Evolutionary conservation across 2,797 vertebrate genomes (phyloP).

Genomic region (Chiropotes sagulatus): DNA sequence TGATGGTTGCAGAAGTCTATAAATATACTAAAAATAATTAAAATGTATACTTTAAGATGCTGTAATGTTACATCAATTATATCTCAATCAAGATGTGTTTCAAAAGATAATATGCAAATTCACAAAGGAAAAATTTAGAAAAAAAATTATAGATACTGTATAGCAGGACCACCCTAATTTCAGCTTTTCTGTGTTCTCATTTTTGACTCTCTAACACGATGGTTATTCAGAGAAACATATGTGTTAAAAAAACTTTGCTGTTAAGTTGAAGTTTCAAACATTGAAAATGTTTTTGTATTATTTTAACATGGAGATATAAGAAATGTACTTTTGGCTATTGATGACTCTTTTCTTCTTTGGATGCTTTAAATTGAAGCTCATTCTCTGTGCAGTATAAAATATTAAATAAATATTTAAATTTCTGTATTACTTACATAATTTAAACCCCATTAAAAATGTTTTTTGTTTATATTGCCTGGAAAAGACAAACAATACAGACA

Average conservation of each 20-base stretch:
- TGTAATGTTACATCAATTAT: background rate
- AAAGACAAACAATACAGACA: background rate
- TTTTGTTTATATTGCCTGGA: background rate
- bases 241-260: background rate
- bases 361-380: background rate
- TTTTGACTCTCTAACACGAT: background rate
- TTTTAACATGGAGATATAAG: background rate
- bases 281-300: background rate
- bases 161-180: background rate
- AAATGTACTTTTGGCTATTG: background rate
- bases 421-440: background rate
- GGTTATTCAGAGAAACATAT: background rate
- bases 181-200: background rate
- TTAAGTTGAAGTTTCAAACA: background rate
- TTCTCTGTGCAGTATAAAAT: background rate
- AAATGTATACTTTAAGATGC: background rate
- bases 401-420: slow-evolving; percentile 24
- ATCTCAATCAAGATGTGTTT: background rate
- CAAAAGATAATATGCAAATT: background rate
- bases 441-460: background rate
- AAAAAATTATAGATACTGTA: background rate
- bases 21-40: background rate
- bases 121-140: background rate
- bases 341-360: background rate
- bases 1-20: background rate